Base-by-base conservation (phyloP, 1,140 invertebrate species). In the Papilio polytes region DNA sequence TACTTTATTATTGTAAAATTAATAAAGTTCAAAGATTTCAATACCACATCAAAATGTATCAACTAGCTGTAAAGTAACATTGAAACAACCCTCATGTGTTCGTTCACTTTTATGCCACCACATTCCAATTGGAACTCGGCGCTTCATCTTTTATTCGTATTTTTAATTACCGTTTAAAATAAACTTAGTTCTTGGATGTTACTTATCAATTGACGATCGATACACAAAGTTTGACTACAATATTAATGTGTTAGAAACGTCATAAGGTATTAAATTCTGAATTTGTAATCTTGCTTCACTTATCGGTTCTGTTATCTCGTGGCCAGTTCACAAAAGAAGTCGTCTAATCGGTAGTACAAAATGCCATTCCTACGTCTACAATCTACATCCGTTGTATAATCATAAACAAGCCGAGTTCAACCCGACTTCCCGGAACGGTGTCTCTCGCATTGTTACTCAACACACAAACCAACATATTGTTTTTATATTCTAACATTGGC, bases 341-440 rank as follows among this genome's bases (percentile, higher is more conserved):
- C 84, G 88, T 88, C 85, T 83, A 88, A 88, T 84, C 82, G 82
- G 83, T 84, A 84, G 86, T 86, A 91, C 85, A 91, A 91, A 90
- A 89, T 88, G 84, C 83, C 87, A 90, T 90, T 85, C 85, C 87
- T 88, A 85, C 82, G 83, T 87, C 87, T 85, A 91, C 90, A 92
- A 82, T 87, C 87, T 85, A 91, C 90, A 92, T 94, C 92, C 92
- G 92, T 83, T 88, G 86, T 85, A 86, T 92, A 93, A 91, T 92
- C 92, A 85, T 92, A 92, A 93, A 92, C 91, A 90, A 84, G 87
- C 85, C 87, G 86, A 88, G 88, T 90, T 92, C 92, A 83, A 89
- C 86, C 86, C 85, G 84, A 92, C 88, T 93, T 94, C 92, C 92
- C 90, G 92, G 92, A 92, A 92, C 91, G 88, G 82, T 56, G 89